phyloP scores from a whole-genome alignment of 2,797 vertebrate genomes.

The Eospalax fontanierii region DNA sequence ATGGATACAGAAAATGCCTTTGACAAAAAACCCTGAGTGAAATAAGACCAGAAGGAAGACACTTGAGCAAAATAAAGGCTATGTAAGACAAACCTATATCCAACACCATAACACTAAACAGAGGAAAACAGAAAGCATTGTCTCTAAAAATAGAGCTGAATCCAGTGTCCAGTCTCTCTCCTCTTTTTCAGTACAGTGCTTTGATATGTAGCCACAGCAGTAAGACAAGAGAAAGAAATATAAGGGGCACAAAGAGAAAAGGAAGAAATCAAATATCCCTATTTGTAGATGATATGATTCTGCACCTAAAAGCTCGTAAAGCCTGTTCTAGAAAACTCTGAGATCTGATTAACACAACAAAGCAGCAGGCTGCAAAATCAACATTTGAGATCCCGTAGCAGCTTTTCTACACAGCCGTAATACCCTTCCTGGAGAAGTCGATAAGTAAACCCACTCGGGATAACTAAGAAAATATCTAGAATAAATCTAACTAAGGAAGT shows the following conservation, averaged over 20 bases:
- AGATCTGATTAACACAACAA: background rate
- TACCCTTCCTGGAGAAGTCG: background rate
- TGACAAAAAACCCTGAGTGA: background rate
- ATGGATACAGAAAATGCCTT: background rate
- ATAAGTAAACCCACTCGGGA: background rate
- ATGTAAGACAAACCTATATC: background rate
- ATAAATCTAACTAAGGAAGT: background rate
- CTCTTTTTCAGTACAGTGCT: background rate
- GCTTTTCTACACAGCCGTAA: background rate
- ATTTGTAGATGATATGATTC: background rate
- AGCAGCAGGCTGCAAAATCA: background rate
- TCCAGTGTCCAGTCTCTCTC: background rate
- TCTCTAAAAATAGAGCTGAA: background rate
- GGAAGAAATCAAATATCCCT: background rate
- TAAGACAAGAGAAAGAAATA: background rate
- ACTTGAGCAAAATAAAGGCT: background rate
- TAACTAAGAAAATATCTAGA: background rate
- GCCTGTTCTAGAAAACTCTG: background rate
- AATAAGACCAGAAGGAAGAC: background rate
- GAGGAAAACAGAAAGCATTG: background rate
- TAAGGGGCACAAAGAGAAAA: background rate
- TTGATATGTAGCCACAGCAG: background rate
- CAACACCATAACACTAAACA: background rate
- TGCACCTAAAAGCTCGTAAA: background rate
- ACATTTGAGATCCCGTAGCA: background rate